phyloP scores from a whole-genome alignment of 2,113 vertebrate genomes.

The Hypanus sabinus region DNA sequence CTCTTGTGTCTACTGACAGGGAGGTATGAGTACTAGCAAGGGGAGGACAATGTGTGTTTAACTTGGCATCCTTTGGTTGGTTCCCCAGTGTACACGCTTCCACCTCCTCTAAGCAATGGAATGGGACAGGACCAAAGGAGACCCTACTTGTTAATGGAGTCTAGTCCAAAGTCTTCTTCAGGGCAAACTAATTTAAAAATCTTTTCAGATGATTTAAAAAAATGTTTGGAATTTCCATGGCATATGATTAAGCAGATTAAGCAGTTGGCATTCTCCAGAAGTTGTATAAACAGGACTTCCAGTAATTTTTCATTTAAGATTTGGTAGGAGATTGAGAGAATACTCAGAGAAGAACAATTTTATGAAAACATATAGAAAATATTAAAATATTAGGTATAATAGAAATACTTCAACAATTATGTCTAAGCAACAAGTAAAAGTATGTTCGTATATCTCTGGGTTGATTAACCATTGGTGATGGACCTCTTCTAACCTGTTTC shows the following conservation, averaged over 20 bases:
- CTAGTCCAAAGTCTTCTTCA: neutral
- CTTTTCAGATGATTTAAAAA: neutral
- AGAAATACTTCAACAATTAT: neutral
- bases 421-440: neutral
- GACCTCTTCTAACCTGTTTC: neutral
- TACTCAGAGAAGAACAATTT: neutral
- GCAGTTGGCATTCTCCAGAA: neutral
- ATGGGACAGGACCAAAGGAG: neutral
- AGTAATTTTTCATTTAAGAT: neutral
- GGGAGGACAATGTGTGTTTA: neutral
- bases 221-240: neutral
- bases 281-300: neutral
- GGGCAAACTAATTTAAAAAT: constrained; percentile 4
- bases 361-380: neutral
- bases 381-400: neutral
- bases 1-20: neutral
- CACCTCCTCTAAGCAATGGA: neutral
- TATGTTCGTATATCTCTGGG: neutral
- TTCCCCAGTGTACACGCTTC: neutral
- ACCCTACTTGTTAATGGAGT: neutral
- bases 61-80: neutral
- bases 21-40: neutral
- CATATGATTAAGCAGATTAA: neutral
- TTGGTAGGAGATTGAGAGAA: neutral
- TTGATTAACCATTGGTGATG: neutral